Evolutionary conservation across 23 tunicate species (phyloP).

Genomic region (Diplosoma virens): DNA sequence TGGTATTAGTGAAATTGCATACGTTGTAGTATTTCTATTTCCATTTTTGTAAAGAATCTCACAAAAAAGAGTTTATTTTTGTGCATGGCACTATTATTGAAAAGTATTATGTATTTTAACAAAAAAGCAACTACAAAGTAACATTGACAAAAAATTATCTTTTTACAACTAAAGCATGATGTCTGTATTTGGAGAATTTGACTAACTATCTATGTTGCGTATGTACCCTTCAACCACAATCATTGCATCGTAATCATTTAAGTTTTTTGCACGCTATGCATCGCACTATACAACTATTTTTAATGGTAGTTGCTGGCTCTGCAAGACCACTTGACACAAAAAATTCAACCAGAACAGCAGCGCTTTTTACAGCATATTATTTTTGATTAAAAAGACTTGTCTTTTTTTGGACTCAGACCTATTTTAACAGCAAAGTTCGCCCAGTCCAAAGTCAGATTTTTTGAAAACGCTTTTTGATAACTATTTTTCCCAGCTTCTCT

Average conservation of each 20-base stretch:
- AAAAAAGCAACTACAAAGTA: not conserved
- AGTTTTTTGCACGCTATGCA: not conserved
- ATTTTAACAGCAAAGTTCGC: too few species aligned
- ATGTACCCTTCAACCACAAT: not conserved
- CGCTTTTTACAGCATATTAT: not conserved
- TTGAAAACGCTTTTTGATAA: not conserved
- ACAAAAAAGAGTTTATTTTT: not conserved
- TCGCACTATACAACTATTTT: not conserved
- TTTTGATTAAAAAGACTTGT: not conserved
- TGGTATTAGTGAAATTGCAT: not conserved
- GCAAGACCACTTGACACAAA: not conserved
- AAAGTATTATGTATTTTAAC: not conserved
- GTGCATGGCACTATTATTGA: not conserved
- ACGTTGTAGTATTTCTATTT: not conserved
- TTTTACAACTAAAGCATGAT: not conserved
- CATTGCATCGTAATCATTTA: not conserved
- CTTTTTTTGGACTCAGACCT: too few species aligned
- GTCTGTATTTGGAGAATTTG: not conserved
- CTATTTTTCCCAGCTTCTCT: too few species aligned
- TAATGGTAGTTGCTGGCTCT: not conserved
- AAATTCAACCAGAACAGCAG: not conserved
- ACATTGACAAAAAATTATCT: not conserved
- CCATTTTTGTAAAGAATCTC: not conserved
- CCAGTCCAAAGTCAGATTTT: too few species aligned
- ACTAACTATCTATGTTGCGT: not conserved